Evolutionary conservation across 2,888 invertebrate genomes (phyloP), one percentile per base, ranked within the genome.

Genomic region (Eulithis testata): DNA sequence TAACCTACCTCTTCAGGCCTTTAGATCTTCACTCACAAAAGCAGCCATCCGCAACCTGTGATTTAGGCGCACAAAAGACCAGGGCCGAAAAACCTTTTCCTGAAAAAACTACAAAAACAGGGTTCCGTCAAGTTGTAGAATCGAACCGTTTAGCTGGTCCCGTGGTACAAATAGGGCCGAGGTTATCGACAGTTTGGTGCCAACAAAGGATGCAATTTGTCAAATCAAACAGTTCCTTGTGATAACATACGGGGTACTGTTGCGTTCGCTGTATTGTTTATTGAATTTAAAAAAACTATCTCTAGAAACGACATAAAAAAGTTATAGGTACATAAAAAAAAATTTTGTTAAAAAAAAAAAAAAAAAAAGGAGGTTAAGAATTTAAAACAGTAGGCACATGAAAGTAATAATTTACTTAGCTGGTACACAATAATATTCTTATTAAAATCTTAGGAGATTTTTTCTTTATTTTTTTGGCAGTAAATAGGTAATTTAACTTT

Each of bases 171-270:
- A 73, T 73, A 69, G 66, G 63, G 45, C 70, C 52, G 62, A 71
- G 86, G 86, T 87, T 86, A 87, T 87, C 85, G 87, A 83, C 85
- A 82, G 85, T 79, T 85, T 73, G 76, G 73, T 73, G 77, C 76
- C 85, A 75, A 89, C 88, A 89, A 89, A 86, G 80, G 86, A 87
- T 87, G 88, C 88, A 88, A 90, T 89, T 89, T 89, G 87, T 88
- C 89, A 87, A 86, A 87, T 88, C 89, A 89, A 90, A 90, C 84
- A 88, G 76, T 72, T 72, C 72, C 66, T 64, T 5, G 2, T 68
- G 63, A 8, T 71, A 75, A 72, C 68, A 78, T 61, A 78, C 72
- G 70, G 47, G 8, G 1, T 0, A 12, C 0, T 40, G 51, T 65
- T 59, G 14, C 9, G 64, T 5, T 44, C 37, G 11, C 11, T 4